Evolutionary conservation across 2,888 invertebrate genomes (phyloP).

Genomic region (Lasioglossum villosulum): DNA sequence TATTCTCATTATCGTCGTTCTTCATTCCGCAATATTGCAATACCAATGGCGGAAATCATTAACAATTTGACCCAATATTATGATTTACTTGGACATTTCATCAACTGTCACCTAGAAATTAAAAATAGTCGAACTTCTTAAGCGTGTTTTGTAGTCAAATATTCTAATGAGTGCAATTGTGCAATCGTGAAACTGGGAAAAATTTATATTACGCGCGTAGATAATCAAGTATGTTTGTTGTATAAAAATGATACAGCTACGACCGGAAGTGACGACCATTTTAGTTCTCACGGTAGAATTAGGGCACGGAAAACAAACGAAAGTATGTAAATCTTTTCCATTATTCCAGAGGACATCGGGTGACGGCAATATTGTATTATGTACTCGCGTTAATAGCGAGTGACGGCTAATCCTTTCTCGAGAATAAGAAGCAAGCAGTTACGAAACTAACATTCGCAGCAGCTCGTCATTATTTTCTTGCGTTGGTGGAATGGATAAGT

Average conservation of each 20-base stretch:
- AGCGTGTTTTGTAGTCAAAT: not conserved
- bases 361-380: slow-evolving; percentile 5
- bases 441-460: slow-evolving; percentile 22
- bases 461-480: slow-evolving; percentile 26
- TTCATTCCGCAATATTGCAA: not conserved
- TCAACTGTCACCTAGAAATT: not conserved
- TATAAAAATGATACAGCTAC: not conserved
- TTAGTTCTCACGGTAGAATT: not conserved
- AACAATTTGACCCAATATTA: too few relatives aligned
- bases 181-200: too few relatives aligned
- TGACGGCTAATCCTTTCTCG: slow-evolving; percentile 6
- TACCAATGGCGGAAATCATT: not conserved
- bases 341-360: not conserved
- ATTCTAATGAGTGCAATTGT: not conserved
- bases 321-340: not conserved
- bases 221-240: not conserved
- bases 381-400: not conserved
- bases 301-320: not conserved
- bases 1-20: too few relatives aligned
- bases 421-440: slow-evolving; percentile 15
- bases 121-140: not conserved
- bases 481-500: slow-evolving; percentile 14
- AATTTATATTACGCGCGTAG: too few relatives aligned
- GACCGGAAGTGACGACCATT: not conserved
- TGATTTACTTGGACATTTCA: not conserved